Evolutionary conservation across 1,140 invertebrate genomes (phyloP).

Genomic region (Cotesia chilonis): DNA sequence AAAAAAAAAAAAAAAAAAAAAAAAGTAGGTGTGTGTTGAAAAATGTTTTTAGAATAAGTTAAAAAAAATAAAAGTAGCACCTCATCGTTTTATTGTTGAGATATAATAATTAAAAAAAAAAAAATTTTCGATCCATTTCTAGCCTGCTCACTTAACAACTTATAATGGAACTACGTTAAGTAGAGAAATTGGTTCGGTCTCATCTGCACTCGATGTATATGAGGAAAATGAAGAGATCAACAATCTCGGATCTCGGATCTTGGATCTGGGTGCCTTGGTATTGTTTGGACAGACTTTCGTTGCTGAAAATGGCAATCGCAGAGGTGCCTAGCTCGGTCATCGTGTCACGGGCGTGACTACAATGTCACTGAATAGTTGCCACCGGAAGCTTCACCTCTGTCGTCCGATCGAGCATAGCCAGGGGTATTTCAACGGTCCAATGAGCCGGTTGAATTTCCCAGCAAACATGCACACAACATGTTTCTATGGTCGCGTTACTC

Average conservation of each 20-base stretch:
- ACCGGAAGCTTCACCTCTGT: constrained; percentile 35
- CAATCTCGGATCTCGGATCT: constrained; percentile 15
- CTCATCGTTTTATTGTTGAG: no score
- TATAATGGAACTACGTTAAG: no score
- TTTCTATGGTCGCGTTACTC: constrained; percentile 2
- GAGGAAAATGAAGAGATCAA: background rate
- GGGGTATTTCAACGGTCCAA: constrained; percentile 29
- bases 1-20: no score
- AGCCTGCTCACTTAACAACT: no score
- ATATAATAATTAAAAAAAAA: no score
- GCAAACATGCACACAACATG: constrained; percentile 1
- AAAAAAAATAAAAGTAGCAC: no score
- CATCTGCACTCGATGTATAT: no score
- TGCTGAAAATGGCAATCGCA: constrained; percentile 15
- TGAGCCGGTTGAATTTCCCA: background rate
- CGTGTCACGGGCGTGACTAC: constrained; percentile 31
- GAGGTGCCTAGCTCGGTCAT: constrained; percentile 32
- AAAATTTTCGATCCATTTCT: no score
- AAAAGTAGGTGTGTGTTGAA: no score
- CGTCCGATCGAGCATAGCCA: constrained; percentile 26
- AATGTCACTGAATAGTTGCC: constrained; percentile 26
- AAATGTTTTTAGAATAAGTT: no score
- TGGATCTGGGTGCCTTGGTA: background rate
- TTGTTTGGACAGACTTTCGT: background rate
- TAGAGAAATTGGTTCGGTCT: no score